Evolutionary conservation across 2,113 vertebrate genomes (phyloP), one percentile per base, ranked within the genome.

Genomic region (Corydoras maculifer): DNA sequence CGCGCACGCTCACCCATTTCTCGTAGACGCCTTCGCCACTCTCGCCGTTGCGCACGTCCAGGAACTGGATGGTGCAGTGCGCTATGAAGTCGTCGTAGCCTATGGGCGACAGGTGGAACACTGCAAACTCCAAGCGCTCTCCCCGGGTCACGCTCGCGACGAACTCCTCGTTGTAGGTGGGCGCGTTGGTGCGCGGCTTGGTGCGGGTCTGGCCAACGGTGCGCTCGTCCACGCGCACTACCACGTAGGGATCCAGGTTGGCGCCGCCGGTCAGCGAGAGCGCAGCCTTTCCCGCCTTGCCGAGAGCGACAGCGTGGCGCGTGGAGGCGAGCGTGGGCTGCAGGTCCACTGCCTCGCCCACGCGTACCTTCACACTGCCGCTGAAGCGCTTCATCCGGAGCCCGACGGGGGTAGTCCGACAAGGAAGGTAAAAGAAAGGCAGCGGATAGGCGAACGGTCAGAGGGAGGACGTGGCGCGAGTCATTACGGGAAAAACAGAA

Each of bases 1-100:
- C 18, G 18, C 18, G 35, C 49, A 3, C 30, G 93, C 97, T 97
- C 84, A 99, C 97, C 96, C 96, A 99, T 84, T 93, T 93, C 72
- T 98, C 95, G 62, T 95, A 98, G 35, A 82, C 90, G 78, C 95
- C 92, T 3, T 88, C 89, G 13, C 87, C 72, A 77, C 91, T 93
- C 3, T 89, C 79, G 2, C 83, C 90, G 67, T 91, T 89, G 67
- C 95, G 81, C 59, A 98, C 85, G 65, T 98, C 94, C 30, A 92
- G 91, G 79, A 99, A 96, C 62, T 86, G 90, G 71, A 98, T 84
- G 60, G 85, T 93, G 85, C 95, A 98, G 85, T 98, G 97, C 73
- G 96, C 96, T 83, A 99, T 95, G 11, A 99, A 99, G 88, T 98
- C 94, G 67, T 99, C 97, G 60, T 99, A 98, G 29, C 97, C 97